A percentile compares a stretch with the other conserved stretches of the same genome.
Evolutionary conservation across 2,888 invertebrate species (phyloP).

Genomic region (Drosophila subquinaria): DNA sequence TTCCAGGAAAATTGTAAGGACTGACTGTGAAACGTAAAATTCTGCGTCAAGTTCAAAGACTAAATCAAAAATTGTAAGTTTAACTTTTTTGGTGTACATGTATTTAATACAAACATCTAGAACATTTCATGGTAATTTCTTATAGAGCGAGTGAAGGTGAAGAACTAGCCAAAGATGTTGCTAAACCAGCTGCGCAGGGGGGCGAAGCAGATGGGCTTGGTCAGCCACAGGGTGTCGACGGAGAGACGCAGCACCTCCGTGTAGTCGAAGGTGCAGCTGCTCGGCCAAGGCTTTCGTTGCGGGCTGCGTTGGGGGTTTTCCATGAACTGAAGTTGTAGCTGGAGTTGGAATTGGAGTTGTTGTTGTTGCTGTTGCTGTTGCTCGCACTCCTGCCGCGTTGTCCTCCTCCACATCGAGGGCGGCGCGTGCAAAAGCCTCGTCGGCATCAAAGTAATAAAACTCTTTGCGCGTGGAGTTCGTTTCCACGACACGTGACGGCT

Average conservation of each 20-base stretch:
- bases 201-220: conserved; percentile 81
- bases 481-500: conserved; percentile 78
- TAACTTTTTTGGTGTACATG: conserved; percentile 10
- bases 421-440: conserved; percentile 65
- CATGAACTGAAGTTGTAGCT: conserved; percentile 1
- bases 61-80: not conserved
- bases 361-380: conserved; percentile 6
- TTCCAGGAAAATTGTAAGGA: not conserved
- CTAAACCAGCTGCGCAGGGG: conserved; percentile 81
- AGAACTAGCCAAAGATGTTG: conserved; percentile 73
- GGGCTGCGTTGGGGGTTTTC: not conserved
- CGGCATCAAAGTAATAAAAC: conserved; percentile 78
- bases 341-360: conserved; percentile 9
- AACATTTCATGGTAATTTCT: not conserved
- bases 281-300: conserved; percentile 66
- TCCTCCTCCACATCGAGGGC: conserved; percentile 57
- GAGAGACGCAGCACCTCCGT: conserved; percentile 80
- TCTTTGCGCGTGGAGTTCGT: conserved; percentile 83
- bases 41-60: not conserved
- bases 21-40: not conserved
- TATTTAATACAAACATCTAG: conserved; percentile 12
- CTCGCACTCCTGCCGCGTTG: conserved; percentile 6
- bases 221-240: conserved; percentile 82
- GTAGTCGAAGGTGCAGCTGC: conserved; percentile 80
- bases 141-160: not conserved